These are phyloP conservation scores for Homalodisca vitripennis DNA, from an alignment of 1,140 invertebrate genomes.

Conservation along the genomic window DNA sequence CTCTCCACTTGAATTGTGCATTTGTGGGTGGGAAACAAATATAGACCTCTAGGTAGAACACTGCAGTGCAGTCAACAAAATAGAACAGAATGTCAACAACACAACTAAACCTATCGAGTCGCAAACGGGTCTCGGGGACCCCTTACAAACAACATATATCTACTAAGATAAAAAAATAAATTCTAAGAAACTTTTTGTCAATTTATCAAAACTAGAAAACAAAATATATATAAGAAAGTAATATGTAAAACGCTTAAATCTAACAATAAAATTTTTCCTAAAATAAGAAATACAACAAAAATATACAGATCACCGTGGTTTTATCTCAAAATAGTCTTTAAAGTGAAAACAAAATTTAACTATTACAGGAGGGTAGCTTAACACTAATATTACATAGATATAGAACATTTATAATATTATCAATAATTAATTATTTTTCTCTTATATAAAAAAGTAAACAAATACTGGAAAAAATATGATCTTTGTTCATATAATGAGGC, in stretches of 20 bases:
- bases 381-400: constrained; percentile 41
- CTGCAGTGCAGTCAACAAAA: neutral
- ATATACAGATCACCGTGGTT: constrained; percentile 35
- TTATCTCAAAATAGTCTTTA: constrained; percentile 24
- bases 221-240: constrained; percentile 27
- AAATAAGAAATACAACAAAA: constrained; percentile 37
- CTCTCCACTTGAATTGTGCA: constrained; percentile 34
- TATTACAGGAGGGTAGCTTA: constrained; percentile 34
- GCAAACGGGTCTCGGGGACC: neutral
- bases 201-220: constrained; percentile 24
- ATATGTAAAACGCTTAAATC: constrained; percentile 25
- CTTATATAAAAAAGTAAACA: constrained; percentile 40
- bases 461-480: constrained; percentile 43
- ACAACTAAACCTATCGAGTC: constrained; percentile 15
- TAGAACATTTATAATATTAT: constrained; percentile 42
- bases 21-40: constrained; percentile 16
- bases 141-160: neutral
- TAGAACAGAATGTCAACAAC: constrained; percentile 22
- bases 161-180: constrained; percentile 20
- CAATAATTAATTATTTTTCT: constrained; percentile 38
- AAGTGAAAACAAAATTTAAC: constrained; percentile 38
- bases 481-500: constrained; percentile 33
- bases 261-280: constrained; percentile 29
- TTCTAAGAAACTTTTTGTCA: constrained; percentile 23
- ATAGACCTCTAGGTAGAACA: neutral